Evolutionary conservation across 2,888 invertebrate genomes (phyloP).

Genomic region (Ornithoptera priamus): DNA sequence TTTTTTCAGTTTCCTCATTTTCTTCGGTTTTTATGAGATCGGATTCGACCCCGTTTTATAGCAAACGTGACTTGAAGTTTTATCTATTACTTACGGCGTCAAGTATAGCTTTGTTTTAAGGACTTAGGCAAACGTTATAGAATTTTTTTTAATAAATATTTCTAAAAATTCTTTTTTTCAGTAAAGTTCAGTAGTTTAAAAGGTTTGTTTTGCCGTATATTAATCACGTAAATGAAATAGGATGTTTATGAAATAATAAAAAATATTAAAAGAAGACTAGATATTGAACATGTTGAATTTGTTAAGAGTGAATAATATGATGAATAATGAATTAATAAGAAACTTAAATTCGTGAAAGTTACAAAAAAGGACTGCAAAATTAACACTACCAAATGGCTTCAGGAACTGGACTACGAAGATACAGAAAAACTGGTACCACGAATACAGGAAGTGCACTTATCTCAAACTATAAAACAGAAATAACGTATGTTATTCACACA

Average conservation of each 20-base stretch:
- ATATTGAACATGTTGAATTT: background rate
- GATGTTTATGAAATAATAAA: background rate
- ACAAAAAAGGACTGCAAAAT: no score
- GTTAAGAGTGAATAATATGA: no score
- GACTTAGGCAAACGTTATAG: background rate
- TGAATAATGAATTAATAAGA: no score
- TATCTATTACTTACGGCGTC: slow-evolving; percentile 2
- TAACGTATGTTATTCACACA: no score
- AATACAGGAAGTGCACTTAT: no score
- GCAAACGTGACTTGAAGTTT: slow-evolving; percentile 22
- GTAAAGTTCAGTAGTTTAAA: background rate
- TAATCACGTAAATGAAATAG: background rate
- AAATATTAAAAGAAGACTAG: background rate
- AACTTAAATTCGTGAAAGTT: no score
- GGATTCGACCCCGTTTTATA: slow-evolving; percentile 15
- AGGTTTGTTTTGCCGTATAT: background rate
- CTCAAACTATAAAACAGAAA: no score
- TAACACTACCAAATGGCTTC: no score
- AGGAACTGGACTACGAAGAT: no score
- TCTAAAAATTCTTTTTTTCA: background rate
- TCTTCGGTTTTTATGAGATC: slow-evolving; percentile 10
- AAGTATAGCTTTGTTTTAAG: background rate
- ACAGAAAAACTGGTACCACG: no score
- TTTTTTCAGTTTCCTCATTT: slow-evolving; percentile 4
- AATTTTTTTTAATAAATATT: background rate